phyloP scores from a whole-genome alignment of 2,113 vertebrate genomes.

The Monopterus albus region DNA sequence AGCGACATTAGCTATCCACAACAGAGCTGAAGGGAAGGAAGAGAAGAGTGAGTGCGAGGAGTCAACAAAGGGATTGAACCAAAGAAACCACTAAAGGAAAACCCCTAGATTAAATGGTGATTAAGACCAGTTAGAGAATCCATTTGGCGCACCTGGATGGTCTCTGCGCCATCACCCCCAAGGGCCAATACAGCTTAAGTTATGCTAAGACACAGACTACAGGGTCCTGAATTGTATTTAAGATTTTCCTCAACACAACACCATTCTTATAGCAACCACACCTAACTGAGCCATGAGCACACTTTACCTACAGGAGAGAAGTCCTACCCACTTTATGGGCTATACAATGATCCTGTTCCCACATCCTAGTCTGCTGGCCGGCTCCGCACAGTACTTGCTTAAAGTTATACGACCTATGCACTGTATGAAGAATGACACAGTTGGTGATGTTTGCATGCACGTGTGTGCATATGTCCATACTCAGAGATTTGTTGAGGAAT shows the following conservation, averaged over 20 bases:
- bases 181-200: slow-evolving; percentile 1
- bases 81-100: slow-evolving; percentile 20
- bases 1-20: slow-evolving; percentile 35
- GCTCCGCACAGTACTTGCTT: neutral
- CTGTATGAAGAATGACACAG: slow-evolving; percentile 21
- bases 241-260: slow-evolving; percentile 44
- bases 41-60: slow-evolving; percentile 6
- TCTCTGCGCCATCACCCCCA: slow-evolving; percentile 19
- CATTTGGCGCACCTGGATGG: slow-evolving; percentile 34
- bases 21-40: slow-evolving; percentile 26
- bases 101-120: slow-evolving; percentile 32
- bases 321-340: slow-evolving; percentile 59
- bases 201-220: slow-evolving; percentile 3
- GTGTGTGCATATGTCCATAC: slow-evolving; percentile 8
- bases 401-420: neutral
- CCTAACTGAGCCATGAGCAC: slow-evolving; percentile 50
- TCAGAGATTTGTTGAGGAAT: slow-evolving; percentile 14
- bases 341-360: slow-evolving; percentile 53
- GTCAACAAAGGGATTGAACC: neutral
- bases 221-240: slow-evolving; percentile 6
- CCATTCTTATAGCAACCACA: slow-evolving; percentile 54
- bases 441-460: slow-evolving; percentile 17
- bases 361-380: too few species aligned
- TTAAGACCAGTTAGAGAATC: slow-evolving; percentile 31
- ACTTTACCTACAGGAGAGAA: slow-evolving; percentile 58